Percentiles rank a stretch among this genome's conserved stretches.
These are phyloP conservation scores for Eospalax fontanierii DNA, from an alignment of 2,797 vertebrate genomes.

Conservation along the genomic window DNA sequence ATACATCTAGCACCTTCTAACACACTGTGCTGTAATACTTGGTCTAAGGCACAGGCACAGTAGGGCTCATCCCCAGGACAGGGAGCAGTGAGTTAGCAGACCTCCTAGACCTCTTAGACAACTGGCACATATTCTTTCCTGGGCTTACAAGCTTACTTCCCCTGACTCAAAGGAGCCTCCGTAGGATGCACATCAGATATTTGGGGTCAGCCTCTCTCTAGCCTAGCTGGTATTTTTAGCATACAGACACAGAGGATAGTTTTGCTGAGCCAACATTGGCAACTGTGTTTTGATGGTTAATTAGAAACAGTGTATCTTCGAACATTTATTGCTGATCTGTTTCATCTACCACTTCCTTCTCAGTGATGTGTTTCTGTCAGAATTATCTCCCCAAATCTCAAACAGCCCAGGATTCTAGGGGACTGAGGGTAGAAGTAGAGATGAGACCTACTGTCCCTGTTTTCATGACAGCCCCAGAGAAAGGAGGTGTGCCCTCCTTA, in stretches of 20 bases:
- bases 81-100: neutral
- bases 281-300: neutral
- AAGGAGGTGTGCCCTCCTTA: neutral
- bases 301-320: neutral
- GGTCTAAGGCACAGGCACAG: neutral
- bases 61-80: fast-evolving
- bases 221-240: neutral
- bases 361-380: neutral
- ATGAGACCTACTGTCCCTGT: neutral
- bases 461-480: neutral
- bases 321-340: neutral
- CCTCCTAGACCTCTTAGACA: neutral
- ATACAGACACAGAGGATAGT: fast-evolving
- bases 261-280: neutral
- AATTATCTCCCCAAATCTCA: neutral
- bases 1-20: neutral
- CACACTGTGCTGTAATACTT: neutral
- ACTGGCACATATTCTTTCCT: neutral
- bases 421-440: no score
- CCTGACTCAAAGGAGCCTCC: neutral
- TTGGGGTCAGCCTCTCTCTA: neutral
- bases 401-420: neutral
- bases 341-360: neutral
- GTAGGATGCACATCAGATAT: neutral
- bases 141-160: neutral